Evolutionary conservation across 30 jellyfish, hydroid and myxozoan species (phyloP).

Genomic region (Calvadosia cruxmelitensis): DNA sequence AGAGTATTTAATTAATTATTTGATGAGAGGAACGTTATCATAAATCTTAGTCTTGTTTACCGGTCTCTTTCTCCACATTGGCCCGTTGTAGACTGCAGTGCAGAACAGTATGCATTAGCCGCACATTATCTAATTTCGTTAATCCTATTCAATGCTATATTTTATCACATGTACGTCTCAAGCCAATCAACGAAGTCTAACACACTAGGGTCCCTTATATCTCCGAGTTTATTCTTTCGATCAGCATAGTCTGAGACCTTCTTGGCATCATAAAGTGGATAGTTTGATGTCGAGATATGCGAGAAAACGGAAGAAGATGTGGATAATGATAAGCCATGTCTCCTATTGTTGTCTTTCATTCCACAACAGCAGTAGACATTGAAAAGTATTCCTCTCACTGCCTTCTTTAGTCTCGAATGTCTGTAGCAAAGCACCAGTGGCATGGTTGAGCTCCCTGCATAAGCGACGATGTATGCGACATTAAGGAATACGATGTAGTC

Average conservation of each 20-base stretch:
- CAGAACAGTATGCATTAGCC: no score
- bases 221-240: not conserved
- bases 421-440: conserved; percentile 49
- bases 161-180: not conserved
- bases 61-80: no score
- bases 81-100: no score
- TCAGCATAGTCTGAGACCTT: not conserved
- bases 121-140: no score
- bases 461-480: conserved; percentile 39
- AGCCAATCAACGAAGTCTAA: not conserved
- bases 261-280: not conserved
- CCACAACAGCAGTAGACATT: not conserved
- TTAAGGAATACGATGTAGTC: conserved; percentile 29
- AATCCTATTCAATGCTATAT: no score
- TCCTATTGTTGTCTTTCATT: conserved; percentile 1
- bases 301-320: not conserved
- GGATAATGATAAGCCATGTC: not conserved
- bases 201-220: not conserved
- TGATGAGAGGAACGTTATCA: no score
- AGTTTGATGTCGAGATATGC: not conserved
- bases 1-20: no score
- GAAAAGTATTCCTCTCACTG: not conserved
- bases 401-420: conserved; percentile 21
- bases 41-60: no score
- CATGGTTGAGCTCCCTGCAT: conserved; percentile 45